Conservation (phyloP, 1,140 invertebrate genomes). For the Melanaphis sacchari region DNA sequence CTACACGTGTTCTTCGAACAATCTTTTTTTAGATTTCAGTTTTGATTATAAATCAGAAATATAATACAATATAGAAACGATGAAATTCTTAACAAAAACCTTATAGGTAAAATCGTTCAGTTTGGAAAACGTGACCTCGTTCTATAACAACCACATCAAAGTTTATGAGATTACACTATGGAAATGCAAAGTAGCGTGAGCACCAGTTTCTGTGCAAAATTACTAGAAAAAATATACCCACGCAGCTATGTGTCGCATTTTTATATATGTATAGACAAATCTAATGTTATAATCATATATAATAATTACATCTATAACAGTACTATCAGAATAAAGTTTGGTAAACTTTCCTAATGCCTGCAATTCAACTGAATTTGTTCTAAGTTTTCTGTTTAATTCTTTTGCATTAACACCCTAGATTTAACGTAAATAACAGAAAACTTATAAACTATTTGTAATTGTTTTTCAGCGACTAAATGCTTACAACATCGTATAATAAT, state of each 20-base stretch:
- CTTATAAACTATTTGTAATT: not conserved
- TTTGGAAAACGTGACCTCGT: not conserved
- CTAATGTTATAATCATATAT: constrained; percentile 5
- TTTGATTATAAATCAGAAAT: not conserved
- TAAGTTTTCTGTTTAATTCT: not conserved
- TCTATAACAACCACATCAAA: not conserved
- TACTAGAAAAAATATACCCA: not conserved
- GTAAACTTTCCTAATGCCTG: not conserved
- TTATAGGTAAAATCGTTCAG: not conserved
- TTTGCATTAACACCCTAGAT: not conserved
- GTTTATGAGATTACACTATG: not conserved
- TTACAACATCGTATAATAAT: not conserved
- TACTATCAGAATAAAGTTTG: not conserved
- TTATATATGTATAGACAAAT: not conserved
- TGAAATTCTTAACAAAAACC: not conserved
- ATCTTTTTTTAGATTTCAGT: not conserved
- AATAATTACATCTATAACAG: constrained; percentile 6
- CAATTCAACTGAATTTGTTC: constrained; percentile 5
- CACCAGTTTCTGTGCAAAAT: not conserved
- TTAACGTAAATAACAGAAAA: not conserved
- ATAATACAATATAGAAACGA: not conserved
- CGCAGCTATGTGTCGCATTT: not conserved
- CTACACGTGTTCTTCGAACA: not conserved
- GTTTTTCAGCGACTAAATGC: not conserved
- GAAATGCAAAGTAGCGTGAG: not conserved